Evolutionary conservation across 1,140 invertebrate genomes (phyloP).

Genomic region (Musca vetustissima): DNA sequence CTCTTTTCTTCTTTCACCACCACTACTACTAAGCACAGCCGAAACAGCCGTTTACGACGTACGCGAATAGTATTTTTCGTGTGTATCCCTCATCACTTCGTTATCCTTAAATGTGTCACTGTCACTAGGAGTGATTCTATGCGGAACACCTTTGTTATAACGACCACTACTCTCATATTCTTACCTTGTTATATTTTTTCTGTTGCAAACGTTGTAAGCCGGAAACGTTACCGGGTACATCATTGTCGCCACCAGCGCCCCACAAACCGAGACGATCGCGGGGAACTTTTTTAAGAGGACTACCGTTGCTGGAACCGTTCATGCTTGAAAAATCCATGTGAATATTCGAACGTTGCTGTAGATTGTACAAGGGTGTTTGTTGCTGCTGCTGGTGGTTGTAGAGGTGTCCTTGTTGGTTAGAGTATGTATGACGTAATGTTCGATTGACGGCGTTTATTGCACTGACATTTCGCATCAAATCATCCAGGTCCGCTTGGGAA

Average conservation of each 20-base stretch:
- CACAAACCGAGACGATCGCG: conserved; percentile 48
- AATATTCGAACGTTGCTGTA: conserved; percentile 24
- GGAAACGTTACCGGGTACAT: conserved; percentile 40
- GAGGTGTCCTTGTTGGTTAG: too few species aligned
- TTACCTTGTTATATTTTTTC: conserved; percentile 49
- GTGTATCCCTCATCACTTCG: too few species aligned
- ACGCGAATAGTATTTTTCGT: too few species aligned
- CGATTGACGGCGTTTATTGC: conserved; percentile 21
- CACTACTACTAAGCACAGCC: too few species aligned
- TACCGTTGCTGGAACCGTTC: conserved; percentile 30
- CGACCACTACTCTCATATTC: not conserved
- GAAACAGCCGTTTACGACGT: too few species aligned
- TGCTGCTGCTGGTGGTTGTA: not conserved
- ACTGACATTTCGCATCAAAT: conserved; percentile 23
- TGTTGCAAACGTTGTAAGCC: conserved; percentile 40
- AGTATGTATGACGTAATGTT: conserved; percentile 12
- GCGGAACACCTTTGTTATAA: not conserved
- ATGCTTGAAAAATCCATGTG: conserved; percentile 29
- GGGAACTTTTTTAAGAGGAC: conserved; percentile 27
- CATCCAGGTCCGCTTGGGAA: conserved; percentile 29
- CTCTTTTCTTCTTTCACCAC: too few species aligned
- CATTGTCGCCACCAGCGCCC: conserved; percentile 42
- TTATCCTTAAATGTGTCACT: not conserved
- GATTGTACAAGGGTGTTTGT: not conserved
- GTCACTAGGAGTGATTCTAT: too few species aligned